phyloP scores from a whole-genome alignment of 2,888 invertebrate species.

The Sinopyrophorus schimmeli region DNA sequence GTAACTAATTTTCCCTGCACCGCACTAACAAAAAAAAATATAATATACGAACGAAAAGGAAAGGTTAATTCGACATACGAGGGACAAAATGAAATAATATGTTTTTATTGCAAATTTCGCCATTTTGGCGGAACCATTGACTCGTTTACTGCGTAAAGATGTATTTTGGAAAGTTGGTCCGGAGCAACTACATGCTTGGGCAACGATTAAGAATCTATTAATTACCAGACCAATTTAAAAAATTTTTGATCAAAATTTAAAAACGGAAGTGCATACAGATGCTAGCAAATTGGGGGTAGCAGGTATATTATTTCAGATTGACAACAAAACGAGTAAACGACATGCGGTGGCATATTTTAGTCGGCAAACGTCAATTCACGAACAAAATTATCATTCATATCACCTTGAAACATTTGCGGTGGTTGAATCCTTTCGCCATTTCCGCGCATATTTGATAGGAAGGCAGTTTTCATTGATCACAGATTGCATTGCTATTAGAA shows the following conservation, averaged over 20 bases:
- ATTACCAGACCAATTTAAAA: constrained; percentile 12
- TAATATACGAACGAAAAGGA: no score
- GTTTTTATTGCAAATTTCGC: no score
- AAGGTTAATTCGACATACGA: no score
- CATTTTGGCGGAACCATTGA: constrained; percentile 6
- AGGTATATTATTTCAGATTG: constrained; percentile 15
- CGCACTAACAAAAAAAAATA: no score
- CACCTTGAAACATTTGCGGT: constrained; percentile 15
- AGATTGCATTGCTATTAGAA: constrained; percentile 1
- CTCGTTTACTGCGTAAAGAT: constrained; percentile 5
- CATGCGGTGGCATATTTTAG: constrained; percentile 10
- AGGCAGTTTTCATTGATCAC: constrained; percentile 5
- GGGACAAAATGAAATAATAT: no score
- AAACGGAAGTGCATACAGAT: constrained; percentile 20
- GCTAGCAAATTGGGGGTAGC: constrained; percentile 9
- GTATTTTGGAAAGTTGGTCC: constrained; percentile 3
- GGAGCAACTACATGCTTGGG: constrained; percentile 4
- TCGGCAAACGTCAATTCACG: constrained; percentile 7
- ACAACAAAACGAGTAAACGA: constrained; percentile 2
- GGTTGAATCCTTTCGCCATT: constrained; percentile 11
- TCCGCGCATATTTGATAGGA: constrained; percentile 5
- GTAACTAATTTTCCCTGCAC: constrained; percentile 13
- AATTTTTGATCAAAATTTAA: constrained; percentile 11
- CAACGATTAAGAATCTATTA: constrained; percentile 6
- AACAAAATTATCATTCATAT: constrained; percentile 17